Conservation (phyloP, 2,888 invertebrate species). For the Oligia fasciuncula region DNA sequence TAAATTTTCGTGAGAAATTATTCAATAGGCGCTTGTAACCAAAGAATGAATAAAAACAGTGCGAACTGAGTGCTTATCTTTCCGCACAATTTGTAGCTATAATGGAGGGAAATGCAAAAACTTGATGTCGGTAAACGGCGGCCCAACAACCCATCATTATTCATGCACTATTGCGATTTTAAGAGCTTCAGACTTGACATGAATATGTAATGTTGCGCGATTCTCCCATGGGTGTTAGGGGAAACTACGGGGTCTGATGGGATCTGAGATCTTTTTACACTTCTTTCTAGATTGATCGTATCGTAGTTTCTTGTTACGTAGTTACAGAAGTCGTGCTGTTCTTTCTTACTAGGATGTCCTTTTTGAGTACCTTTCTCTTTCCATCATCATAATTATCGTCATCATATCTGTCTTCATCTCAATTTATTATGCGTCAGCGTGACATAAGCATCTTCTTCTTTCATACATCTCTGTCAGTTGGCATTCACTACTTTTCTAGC, state of each 20-base stretch:
- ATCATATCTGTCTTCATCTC: neutral
- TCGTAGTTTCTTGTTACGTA: neutral
- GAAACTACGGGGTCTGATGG: neutral
- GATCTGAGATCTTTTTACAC: constrained; percentile 2
- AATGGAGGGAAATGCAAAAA: constrained; percentile 61
- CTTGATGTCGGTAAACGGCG: constrained; percentile 53
- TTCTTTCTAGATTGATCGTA: constrained; percentile 5
- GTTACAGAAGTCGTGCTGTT: neutral
- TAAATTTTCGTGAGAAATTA: constrained; percentile 56
- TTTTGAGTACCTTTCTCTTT: neutral
- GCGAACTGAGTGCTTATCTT: constrained; percentile 60
- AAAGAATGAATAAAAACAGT: constrained; percentile 58
- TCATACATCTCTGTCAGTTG: neutral
- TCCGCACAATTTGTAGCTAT: constrained; percentile 59
- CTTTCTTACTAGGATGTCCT: neutral
- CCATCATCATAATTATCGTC: neutral
- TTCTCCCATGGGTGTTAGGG: constrained; percentile 50
- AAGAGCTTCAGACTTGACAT: constrained; percentile 55
- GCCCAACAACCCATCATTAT: constrained; percentile 53
- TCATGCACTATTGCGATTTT: constrained; percentile 59
- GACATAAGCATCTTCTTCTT: neutral
- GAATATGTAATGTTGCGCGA: constrained; percentile 41
- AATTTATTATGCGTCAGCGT: neutral
- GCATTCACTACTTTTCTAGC: neutral
- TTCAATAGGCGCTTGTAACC: constrained; percentile 36